A percentile compares a stretch with the other conserved stretches of the same genome.
phyloP scores from a whole-genome alignment of 1,140 invertebrate species.

The Temnothorax nylanderi region DNA sequence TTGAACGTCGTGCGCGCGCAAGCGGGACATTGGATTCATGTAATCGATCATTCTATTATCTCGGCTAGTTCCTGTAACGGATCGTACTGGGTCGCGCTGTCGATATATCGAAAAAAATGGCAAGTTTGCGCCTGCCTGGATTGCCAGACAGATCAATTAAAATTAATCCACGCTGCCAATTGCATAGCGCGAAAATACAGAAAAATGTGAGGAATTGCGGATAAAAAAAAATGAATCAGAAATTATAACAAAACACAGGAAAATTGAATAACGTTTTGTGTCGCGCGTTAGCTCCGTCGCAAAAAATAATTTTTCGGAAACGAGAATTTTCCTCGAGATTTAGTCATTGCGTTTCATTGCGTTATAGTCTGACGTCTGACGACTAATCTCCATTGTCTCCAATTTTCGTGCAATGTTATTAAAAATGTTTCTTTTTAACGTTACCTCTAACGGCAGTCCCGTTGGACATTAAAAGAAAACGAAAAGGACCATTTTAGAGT shows the following conservation, averaged over 20 bases:
- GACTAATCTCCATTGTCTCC: background rate
- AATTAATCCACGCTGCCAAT: constrained; percentile 50
- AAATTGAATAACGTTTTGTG: background rate
- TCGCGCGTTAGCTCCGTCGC: background rate
- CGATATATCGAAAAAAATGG: constrained; percentile 56
- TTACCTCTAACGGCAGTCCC: background rate
- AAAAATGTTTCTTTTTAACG: background rate
- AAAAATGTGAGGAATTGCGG: constrained; percentile 1
- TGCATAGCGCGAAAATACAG: constrained; percentile 12
- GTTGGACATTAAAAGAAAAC: background rate
- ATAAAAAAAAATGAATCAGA: constrained; percentile 14
- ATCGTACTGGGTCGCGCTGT: constrained; percentile 1
- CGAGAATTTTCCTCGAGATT: background rate
- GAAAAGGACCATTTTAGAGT: background rate
- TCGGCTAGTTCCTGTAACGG: constrained; percentile 1
- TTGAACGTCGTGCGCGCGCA: constrained; percentile 13
- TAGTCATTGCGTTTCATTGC: background rate
- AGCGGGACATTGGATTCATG: constrained; percentile 15
- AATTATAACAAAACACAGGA: constrained; percentile 21
- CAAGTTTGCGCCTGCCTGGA: constrained; percentile 35
- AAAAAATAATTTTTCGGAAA: constrained; percentile 10
- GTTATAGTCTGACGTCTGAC: constrained; percentile 12
- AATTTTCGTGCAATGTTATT: background rate
- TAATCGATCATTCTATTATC: constrained; percentile 57
- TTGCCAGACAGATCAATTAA: constrained; percentile 46